Conservation (phyloP, 2,797 vertebrate species). For the Sarcoramphus papa region DNA sequence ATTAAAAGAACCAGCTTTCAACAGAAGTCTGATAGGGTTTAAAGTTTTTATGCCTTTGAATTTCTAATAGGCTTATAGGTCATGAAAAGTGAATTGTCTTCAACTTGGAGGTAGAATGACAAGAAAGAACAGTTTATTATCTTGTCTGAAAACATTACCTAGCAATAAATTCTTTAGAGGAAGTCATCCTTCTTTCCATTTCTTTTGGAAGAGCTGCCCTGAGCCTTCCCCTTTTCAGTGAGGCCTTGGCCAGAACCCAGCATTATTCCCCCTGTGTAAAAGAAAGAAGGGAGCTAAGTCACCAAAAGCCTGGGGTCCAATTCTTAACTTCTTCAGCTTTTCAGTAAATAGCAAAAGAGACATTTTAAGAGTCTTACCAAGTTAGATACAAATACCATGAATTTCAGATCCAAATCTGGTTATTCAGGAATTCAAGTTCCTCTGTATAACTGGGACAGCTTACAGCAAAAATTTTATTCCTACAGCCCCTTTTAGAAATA, state of each 20-base stretch:
- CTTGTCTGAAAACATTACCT: constrained; percentile 16
- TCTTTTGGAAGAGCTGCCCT: neutral
- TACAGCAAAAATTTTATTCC: neutral
- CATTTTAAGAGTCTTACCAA: neutral
- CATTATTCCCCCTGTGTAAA: neutral
- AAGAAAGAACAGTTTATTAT: constrained; percentile 18
- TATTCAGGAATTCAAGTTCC: neutral
- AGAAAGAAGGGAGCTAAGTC: neutral
- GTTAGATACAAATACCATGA: neutral
- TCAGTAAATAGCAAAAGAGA: neutral
- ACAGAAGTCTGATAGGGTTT: neutral
- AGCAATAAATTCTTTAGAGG: neutral
- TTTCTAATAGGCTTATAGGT: neutral
- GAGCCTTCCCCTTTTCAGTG: neutral
- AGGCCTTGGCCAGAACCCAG: neutral
- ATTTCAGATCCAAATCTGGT: neutral
- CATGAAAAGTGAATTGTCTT: constrained; percentile 36
- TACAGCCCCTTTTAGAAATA: neutral
- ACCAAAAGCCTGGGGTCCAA: neutral
- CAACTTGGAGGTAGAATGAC: neutral
- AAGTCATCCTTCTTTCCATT: neutral
- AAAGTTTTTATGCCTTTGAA: neutral
- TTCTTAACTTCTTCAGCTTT: neutral
- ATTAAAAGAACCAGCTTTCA: neutral
- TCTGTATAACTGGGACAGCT: neutral